phyloP scores from a whole-genome alignment of 2,797 vertebrate genomes.

The Poecilia velifera region DNA sequence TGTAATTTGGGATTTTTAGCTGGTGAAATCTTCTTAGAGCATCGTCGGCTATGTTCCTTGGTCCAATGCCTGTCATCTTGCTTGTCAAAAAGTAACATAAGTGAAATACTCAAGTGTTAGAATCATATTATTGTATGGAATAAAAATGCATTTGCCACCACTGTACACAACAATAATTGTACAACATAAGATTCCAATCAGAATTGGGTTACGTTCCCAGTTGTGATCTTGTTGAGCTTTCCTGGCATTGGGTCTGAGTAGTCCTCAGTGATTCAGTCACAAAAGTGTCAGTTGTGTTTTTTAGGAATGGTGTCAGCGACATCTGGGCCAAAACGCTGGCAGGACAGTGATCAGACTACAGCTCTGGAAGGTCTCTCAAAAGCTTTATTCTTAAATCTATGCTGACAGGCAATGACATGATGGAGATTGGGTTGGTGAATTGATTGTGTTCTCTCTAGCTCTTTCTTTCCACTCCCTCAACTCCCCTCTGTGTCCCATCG shows the following conservation, averaged over 20 bases:
- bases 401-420: slow-evolving; percentile 80
- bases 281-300: slow-evolving; percentile 25
- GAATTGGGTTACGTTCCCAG: neutral
- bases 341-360: slow-evolving; percentile 64
- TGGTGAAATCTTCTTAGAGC: neutral
- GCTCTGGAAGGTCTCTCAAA: slow-evolving; percentile 69
- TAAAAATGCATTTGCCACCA: neutral
- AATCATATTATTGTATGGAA: neutral
- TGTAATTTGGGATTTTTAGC: neutral
- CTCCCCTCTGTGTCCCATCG: slow-evolving; percentile 56
- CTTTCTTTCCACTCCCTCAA: slow-evolving; percentile 30
- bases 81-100: neutral
- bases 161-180: neutral
- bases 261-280: slow-evolving; percentile 18
- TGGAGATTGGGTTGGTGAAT: slow-evolving; percentile 71
- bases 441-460: slow-evolving; percentile 70
- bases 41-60: neutral
- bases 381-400: slow-evolving; percentile 77
- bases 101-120: neutral
- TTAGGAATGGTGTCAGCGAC: slow-evolving; percentile 40
- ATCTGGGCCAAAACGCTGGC: slow-evolving; percentile 47
- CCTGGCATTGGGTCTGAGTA: slow-evolving; percentile 1
- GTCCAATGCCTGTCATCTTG: neutral
- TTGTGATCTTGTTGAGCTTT: neutral
- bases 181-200: neutral